Percentiles rank a stretch among this genome's conserved stretches.
Conservation (phyloP, 2,797 vertebrate species). For the Pangasius djambal region DNA sequence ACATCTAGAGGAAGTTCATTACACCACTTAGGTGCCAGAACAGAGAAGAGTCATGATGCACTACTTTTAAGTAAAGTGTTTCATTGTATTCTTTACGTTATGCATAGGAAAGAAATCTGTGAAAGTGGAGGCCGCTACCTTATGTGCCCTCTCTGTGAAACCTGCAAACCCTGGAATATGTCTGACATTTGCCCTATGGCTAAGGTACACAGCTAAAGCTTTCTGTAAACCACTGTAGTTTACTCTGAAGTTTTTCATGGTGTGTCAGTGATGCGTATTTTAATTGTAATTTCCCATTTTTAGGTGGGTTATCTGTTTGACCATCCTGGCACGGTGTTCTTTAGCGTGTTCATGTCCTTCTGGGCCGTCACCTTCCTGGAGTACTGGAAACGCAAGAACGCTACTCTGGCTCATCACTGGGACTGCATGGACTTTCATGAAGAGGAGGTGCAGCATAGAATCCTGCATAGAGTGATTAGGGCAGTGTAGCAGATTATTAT, state of each 20-base stretch:
- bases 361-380: conserved; percentile 83
- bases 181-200: conserved; percentile 85
- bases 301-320: conserved; percentile 83
- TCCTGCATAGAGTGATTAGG: neutral
- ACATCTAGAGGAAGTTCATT: too few relatives aligned
- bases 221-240: neutral
- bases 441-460: conserved; percentile 70
- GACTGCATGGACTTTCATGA: conserved; percentile 84
- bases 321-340: conserved; percentile 80
- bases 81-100: neutral
- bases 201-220: conserved; percentile 67
- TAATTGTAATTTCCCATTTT: neutral
- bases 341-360: conserved; percentile 85
- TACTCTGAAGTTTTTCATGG: neutral
- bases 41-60: too few relatives aligned
- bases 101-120: conserved; percentile 79
- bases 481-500: neutral
- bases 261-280: neutral
- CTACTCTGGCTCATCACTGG: conserved; percentile 81
- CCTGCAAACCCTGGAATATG: conserved; percentile 79
- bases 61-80: neutral
- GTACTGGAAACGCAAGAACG: conserved; percentile 82
- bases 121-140: conserved; percentile 71
- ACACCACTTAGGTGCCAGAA: too few relatives aligned
- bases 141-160: conserved; percentile 82